Evolutionary conservation across 2,113 vertebrate genomes (phyloP).

Genomic region (Elanoides forficatus): DNA sequence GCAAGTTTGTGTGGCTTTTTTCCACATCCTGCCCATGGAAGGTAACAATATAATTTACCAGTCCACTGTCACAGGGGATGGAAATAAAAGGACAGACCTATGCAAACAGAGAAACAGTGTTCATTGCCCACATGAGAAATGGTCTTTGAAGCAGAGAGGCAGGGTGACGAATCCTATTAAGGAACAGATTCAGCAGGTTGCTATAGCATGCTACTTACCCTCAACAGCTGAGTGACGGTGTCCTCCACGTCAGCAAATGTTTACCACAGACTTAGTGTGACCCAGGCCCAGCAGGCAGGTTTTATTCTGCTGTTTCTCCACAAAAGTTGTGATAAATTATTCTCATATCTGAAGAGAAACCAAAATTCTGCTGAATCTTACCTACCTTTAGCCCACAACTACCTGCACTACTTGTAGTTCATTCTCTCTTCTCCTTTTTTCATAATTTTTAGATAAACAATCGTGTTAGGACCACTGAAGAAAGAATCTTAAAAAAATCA

Average conservation of each 20-base stretch:
- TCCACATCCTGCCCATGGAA: neutral
- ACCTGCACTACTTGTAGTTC: neutral
- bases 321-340: neutral
- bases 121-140: neutral
- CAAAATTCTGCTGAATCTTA: neutral
- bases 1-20: neutral
- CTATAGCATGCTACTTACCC: neutral
- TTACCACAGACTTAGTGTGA: rapidly evolving
- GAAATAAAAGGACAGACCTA: neutral
- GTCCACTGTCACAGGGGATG: neutral
- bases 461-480: neutral
- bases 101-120: neutral
- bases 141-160: neutral
- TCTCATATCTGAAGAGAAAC: neutral
- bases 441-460: constrained; percentile 58
- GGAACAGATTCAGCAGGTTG: neutral
- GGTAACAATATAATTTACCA: neutral
- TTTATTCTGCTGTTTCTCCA: neutral
- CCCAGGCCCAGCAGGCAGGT: neutral
- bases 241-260: neutral
- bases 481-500: constrained; percentile 51
- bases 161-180: neutral
- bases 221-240: neutral
- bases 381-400: neutral
- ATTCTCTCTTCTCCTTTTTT: neutral